These are phyloP conservation scores for Sinocyclocheilus grahami DNA, from an alignment of 2,113 vertebrate species.

Conservation along the genomic window DNA sequence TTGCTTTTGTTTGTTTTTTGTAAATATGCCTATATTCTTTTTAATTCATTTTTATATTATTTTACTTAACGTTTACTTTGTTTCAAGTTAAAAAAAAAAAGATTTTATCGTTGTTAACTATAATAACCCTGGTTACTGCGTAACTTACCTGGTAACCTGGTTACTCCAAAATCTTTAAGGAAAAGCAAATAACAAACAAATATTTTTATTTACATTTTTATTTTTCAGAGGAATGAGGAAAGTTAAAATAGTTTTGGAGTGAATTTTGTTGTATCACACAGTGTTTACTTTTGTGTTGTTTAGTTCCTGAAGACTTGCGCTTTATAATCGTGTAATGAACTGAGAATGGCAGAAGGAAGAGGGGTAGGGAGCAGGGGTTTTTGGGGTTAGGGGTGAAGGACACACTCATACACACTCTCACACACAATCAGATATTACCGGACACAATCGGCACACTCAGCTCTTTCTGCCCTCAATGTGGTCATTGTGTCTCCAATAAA, in stretches of 20 bases:
- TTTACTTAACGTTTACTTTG: background rate
- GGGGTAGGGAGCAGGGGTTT: background rate
- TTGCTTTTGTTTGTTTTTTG: background rate
- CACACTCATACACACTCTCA: conserved; percentile 39
- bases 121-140: background rate
- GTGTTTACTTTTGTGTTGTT: background rate
- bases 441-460: conserved; percentile 51
- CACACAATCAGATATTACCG: conserved; percentile 7
- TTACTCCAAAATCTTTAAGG: background rate
- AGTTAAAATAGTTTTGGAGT: background rate
- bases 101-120: background rate
- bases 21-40: background rate
- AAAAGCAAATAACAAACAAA: background rate
- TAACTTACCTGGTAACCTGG: background rate
- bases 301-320: background rate
- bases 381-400: conserved; percentile 43
- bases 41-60: background rate
- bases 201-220: background rate
- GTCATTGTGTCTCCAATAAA: conserved; percentile 64
- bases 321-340: background rate
- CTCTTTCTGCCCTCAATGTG: conserved; percentile 65
- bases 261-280: background rate
- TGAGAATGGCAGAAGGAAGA: background rate
- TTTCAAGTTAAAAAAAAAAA: background rate
- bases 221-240: background rate